These are phyloP conservation scores for Cynocephalus volans DNA, from an alignment of 2,113 vertebrate genomes.

Conservation along the genomic window DNA sequence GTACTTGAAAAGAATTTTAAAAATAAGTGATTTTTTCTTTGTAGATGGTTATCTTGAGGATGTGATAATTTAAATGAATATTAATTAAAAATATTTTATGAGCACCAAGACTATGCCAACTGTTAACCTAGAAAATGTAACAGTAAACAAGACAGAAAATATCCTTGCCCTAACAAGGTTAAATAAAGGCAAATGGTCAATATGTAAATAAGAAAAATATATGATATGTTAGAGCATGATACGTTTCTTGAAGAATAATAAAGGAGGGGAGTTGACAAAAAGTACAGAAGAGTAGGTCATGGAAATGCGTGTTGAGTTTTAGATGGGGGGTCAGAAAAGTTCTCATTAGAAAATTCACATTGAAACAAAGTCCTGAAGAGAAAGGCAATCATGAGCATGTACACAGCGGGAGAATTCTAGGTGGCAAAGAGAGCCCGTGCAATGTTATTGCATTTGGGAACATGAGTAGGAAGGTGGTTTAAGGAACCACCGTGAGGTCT, in stretches of 20 bases:
- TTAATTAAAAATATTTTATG: not conserved
- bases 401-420: not conserved
- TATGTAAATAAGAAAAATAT: not conserved
- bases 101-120: not conserved
- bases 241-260: not conserved
- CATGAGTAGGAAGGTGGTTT: no score
- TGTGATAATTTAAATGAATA: not conserved
- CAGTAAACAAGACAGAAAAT: not conserved
- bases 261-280: not conserved
- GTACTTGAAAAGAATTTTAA: not conserved
- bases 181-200: not conserved
- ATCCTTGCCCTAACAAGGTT: not conserved
- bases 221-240: not conserved
- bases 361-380: not conserved
- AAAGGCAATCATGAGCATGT: not conserved
- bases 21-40: not conserved
- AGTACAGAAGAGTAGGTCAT: not conserved
- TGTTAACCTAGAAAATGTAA: not conserved
- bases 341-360: not conserved
- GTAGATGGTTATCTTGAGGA: not conserved
- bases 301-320: not conserved
- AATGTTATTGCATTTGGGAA: not conserved
- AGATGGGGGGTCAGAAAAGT: not conserved
- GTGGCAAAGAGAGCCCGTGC: no score
- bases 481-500: not conserved